Evolutionary conservation across 2,113 vertebrate species (phyloP).

Genomic region (Danio rerio): GRCz12tu NC_133200.1:31620001-31620500

Average conservation of each 20-base stretch:
- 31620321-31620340: slow-evolving; percentile 1
- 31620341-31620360: background rate
- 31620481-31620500: background rate
- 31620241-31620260: slow-evolving; percentile 45
- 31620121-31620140: background rate
- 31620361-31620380: background rate
- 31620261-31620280: slow-evolving; percentile 56
- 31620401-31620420: background rate
- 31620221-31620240: slow-evolving; percentile 58
- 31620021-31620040: slow-evolving; percentile 18
- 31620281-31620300: slow-evolving; percentile 49
- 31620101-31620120: slow-evolving; percentile 13
- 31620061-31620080: slow-evolving; percentile 38
- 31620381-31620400: background rate
- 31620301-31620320: slow-evolving; percentile 20
- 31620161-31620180: slow-evolving; percentile 54
- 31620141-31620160: background rate
- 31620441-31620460: slow-evolving; percentile 19
- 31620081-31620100: slow-evolving; percentile 17
- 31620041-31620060: slow-evolving; percentile 26
- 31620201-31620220: slow-evolving; percentile 54
- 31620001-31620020: background rate
- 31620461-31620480: slow-evolving; percentile 1
- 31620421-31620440: background rate
- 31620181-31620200: slow-evolving; percentile 50